phyloP scores from a whole-genome alignment of 2,888 invertebrate species.

The Lasioglossum pauxillum region DNA sequence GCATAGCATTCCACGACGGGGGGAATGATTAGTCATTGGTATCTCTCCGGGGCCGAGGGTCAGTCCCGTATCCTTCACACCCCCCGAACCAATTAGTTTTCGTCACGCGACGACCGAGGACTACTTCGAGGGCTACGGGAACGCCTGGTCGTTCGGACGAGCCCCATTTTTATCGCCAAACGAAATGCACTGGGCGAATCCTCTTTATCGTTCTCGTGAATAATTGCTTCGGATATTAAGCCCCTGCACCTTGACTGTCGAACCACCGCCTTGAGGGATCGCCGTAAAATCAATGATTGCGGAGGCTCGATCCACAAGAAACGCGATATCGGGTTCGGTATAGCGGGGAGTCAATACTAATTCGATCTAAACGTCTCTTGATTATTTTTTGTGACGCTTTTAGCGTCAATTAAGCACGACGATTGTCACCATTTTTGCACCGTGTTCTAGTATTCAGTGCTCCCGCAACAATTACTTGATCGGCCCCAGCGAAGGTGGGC shows the following conservation, averaged over 20 bases:
- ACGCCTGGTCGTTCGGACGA: background rate
- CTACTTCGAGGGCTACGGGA: background rate
- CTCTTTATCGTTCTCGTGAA: background rate
- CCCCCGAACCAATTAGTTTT: conserved; percentile 6
- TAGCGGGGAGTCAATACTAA: background rate
- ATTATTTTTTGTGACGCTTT: background rate
- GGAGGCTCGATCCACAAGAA: background rate
- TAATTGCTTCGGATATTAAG: conserved; percentile 1
- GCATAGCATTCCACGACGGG: background rate
- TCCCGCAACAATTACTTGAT: background rate
- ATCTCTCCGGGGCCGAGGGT: background rate
- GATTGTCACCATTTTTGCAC: background rate
- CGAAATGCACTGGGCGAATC: background rate
- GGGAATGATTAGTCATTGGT: background rate
- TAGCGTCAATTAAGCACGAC: background rate
- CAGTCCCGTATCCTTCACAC: conserved; percentile 2
- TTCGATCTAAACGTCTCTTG: background rate
- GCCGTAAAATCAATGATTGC: conserved; percentile 1
- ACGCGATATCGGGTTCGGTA: background rate
- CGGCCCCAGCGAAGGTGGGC: background rate
- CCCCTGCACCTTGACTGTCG: background rate
- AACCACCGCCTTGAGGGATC: background rate
- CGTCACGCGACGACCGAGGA: conserved; percentile 6
- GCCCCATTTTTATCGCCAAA: background rate
- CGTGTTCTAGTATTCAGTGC: background rate